Percentiles rank a stretch among this genome's conserved stretches.
Conservation (phyloP, 2,797 vertebrate species). For the Enteromius afrohamiltoni region DNA sequence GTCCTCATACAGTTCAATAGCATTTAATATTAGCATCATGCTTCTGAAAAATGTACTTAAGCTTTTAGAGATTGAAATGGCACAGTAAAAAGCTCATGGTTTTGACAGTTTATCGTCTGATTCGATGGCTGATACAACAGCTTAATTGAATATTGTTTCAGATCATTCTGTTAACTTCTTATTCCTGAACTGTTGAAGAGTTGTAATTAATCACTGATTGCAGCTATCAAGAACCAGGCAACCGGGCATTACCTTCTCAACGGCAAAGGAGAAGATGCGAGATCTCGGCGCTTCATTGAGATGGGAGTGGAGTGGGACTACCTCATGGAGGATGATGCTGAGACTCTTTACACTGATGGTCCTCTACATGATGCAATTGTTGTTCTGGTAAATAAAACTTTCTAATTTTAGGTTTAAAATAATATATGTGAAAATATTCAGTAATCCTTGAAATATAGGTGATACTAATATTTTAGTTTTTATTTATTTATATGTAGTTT, state of each 20-base stretch:
- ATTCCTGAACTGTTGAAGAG: constrained; percentile 1
- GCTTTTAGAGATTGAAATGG: neutral
- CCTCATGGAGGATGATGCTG: constrained; percentile 84
- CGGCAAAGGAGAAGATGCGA: constrained; percentile 88
- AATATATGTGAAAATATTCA: neutral
- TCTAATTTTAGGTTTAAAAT: neutral
- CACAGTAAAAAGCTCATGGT: neutral
- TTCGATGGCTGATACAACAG: neutral
- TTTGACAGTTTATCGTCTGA: neutral
- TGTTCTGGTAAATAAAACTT: constrained; percentile 84
- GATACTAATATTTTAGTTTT: neutral
- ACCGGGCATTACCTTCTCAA: constrained; percentile 97
- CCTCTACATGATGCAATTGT: constrained; percentile 91
- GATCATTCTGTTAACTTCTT: neutral
- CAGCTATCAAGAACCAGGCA: constrained; percentile 97
- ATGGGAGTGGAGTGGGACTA: constrained; percentile 97
- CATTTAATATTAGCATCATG: neutral
- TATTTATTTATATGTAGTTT: neutral
- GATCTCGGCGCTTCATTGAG: constrained; percentile 90
- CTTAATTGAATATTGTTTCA: neutral
- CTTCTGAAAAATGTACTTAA: neutral
- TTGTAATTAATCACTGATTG: constrained; percentile 65
- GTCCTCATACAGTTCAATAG: constrained; percentile 1
- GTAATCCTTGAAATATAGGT: neutral
- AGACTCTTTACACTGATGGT: constrained; percentile 92